Evolutionary conservation across 2,888 invertebrate species (phyloP).

Genomic region (Nesidiocoris tenuis): DNA sequence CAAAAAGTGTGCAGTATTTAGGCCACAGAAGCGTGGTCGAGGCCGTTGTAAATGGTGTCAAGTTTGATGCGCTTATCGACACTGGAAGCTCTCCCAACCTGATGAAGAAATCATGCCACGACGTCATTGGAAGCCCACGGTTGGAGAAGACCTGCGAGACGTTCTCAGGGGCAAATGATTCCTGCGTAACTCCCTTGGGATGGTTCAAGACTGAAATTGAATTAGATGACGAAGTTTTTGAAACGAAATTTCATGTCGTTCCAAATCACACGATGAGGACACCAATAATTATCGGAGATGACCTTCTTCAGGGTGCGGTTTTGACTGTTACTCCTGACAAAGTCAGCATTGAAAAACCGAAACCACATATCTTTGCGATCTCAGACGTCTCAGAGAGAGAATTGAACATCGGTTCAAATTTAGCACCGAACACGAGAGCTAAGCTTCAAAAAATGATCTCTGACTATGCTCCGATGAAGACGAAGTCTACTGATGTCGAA

Average conservation of each 20-base stretch:
- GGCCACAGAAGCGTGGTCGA: constrained; percentile 6
- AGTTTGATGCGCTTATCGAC: constrained; percentile 22
- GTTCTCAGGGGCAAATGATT: constrained; percentile 19
- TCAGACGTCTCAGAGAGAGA: constrained; percentile 3
- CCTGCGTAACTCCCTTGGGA: constrained; percentile 23
- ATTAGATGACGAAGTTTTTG: constrained; percentile 17
- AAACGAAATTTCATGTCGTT: constrained; percentile 12
- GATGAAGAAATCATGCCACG: constrained; percentile 3
- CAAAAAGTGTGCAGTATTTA: constrained; percentile 15
- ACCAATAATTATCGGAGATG: constrained; percentile 24
- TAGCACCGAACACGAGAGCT: constrained; percentile 12
- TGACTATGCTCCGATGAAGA: constrained; percentile 7
- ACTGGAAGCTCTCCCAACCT: constrained; percentile 22
- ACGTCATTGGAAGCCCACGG: constrained; percentile 9
- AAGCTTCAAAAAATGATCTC: constrained; percentile 2
- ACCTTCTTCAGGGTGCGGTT: constrained; percentile 18
- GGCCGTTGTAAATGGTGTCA: constrained; percentile 8
- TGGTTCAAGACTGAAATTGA: constrained; percentile 35
- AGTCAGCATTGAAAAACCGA: constrained; percentile 20
- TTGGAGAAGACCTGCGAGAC: constrained; percentile 11
- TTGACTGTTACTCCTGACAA: constrained; percentile 17
- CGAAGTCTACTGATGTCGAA: constrained; percentile 10
- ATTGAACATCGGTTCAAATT: constrained; percentile 10
- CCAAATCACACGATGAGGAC: constrained; percentile 23
- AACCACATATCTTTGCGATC: constrained; percentile 21